Base-by-base conservation (phyloP, 2,888 invertebrate species). In the Silvanus unidentatus region DNA sequence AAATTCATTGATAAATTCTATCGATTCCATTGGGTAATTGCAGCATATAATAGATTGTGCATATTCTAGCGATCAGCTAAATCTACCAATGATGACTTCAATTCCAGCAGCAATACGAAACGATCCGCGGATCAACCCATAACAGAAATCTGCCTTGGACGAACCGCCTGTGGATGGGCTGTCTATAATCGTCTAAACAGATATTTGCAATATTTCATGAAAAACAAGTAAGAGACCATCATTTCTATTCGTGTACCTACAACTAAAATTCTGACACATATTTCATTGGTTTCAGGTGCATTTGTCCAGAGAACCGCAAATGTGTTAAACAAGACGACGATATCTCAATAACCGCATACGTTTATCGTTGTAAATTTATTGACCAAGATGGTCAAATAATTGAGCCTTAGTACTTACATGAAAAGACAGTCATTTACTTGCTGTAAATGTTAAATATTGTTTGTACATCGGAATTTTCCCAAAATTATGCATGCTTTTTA, bases 81-180 rank as follows among this genome's bases (percentile, higher is more conserved):
- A 22, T 8, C 22, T 5, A 22, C 22, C 8, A 8, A 3, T 22
- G 22, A 22, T 8, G 22, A 22, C 8, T 22, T 8, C 22, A 22
- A 22, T 22, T 5, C 3, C 22, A 8, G 22, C 22, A 5, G 4
- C 8, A 22, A 5, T 22, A 3, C 4, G 8, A 22, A 3, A 22
- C 22, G 4, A 22, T 5, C 22, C 8, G 8, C 22, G 3, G 22
- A 22, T 5, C 22, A 22, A 32, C 32, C 32, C 5, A 32, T 32
- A 8, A 45, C 43, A 36, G 48, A 48, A 28, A 14, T 51, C 22
- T 59, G 58, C 43, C 15, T 39, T 27, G 51, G 49, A 27, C 44
- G 49, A 37, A 69, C 70, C 32, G 78, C 80, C 2, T 81, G 81
- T 54, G 81, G 80, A 35, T 82, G 81, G 81, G 78, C 76, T 16